Evolutionary conservation across 2,888 invertebrate species (phyloP).

Genomic region (Lepidochitona cinerea): DNA sequence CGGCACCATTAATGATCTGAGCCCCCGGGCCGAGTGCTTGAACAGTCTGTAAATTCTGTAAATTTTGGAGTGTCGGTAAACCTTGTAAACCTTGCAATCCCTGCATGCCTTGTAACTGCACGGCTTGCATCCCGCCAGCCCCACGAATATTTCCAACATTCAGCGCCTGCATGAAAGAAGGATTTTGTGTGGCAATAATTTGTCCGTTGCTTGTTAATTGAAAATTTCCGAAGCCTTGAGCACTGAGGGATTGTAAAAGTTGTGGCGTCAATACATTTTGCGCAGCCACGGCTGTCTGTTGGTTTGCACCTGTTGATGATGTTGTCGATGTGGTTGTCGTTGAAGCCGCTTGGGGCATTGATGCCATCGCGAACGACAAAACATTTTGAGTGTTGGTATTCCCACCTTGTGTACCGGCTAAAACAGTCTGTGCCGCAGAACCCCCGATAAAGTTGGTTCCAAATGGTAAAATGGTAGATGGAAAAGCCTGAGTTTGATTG

Average conservation of each 20-base stretch:
- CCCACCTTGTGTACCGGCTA: slow-evolving; percentile 34
- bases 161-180: slow-evolving; percentile 43
- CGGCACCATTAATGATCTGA: slow-evolving; percentile 17
- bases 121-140: slow-evolving; percentile 37
- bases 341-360: slow-evolving; percentile 42
- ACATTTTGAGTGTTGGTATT: slow-evolving; percentile 27
- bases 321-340: slow-evolving; percentile 40
- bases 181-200: slow-evolving; percentile 45
- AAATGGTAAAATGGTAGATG: slow-evolving; percentile 47
- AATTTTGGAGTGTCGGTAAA: slow-evolving; percentile 44
- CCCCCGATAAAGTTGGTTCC: slow-evolving; percentile 40
- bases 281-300: slow-evolving; percentile 27
- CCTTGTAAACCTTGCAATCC: slow-evolving; percentile 49
- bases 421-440: slow-evolving; percentile 42
- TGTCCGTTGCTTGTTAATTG: slow-evolving; percentile 50
- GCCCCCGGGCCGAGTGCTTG: slow-evolving; percentile 40
- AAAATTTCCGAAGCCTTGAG: slow-evolving; percentile 43
- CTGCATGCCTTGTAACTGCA: slow-evolving; percentile 59
- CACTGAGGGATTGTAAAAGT: slow-evolving; percentile 47
- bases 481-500: slow-evolving; percentile 13
- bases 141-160: slow-evolving; percentile 48
- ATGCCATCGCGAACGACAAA: slow-evolving; percentile 35
- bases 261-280: slow-evolving; percentile 40
- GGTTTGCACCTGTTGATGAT: slow-evolving; percentile 42
- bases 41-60: slow-evolving; percentile 47